These are phyloP conservation scores for Zaprionus taronus DNA, from an alignment of 1,140 invertebrate species.

Conservation along the genomic window DNA sequence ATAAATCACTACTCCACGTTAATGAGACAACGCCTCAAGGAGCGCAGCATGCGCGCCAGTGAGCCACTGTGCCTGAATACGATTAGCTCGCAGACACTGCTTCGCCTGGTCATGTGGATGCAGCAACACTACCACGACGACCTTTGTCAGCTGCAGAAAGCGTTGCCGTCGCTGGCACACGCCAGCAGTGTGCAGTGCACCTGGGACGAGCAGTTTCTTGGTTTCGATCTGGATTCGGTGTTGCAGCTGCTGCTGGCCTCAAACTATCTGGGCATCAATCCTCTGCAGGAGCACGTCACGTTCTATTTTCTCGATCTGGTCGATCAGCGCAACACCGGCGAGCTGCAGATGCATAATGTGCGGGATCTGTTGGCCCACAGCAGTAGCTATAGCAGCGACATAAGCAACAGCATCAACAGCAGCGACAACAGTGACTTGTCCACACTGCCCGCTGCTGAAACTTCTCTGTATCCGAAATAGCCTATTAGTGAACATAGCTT, in stretches of 20 bases:
- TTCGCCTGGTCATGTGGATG: conserved; percentile 50
- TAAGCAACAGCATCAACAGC: neutral
- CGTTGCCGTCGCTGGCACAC: conserved; percentile 1
- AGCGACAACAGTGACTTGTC: neutral
- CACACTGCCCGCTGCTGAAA: neutral
- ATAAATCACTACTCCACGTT: conserved; percentile 35
- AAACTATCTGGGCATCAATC: conserved; percentile 35
- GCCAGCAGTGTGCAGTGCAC: neutral
- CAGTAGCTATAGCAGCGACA: neutral
- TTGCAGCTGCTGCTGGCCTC: conserved; percentile 49
- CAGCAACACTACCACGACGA: conserved; percentile 24
- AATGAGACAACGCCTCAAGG: conserved; percentile 6
- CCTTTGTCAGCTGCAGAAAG: neutral
- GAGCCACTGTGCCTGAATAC: conserved; percentile 21
- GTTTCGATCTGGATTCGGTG: conserved; percentile 10
- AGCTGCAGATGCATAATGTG: conserved; percentile 12
- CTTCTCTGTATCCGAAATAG: neutral
- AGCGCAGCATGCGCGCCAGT: neutral
- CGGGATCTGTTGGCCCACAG: neutral
- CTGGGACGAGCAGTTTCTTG: conserved; percentile 35
- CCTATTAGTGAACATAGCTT: neutral
- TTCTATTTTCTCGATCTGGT: conserved; percentile 30
- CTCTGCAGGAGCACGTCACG: conserved; percentile 17
- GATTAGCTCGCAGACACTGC: conserved; percentile 40
- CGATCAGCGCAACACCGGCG: conserved; percentile 3